Base-by-base conservation (phyloP, 1,140 invertebrate genomes). In the Tetramorium simillimum region DNA sequence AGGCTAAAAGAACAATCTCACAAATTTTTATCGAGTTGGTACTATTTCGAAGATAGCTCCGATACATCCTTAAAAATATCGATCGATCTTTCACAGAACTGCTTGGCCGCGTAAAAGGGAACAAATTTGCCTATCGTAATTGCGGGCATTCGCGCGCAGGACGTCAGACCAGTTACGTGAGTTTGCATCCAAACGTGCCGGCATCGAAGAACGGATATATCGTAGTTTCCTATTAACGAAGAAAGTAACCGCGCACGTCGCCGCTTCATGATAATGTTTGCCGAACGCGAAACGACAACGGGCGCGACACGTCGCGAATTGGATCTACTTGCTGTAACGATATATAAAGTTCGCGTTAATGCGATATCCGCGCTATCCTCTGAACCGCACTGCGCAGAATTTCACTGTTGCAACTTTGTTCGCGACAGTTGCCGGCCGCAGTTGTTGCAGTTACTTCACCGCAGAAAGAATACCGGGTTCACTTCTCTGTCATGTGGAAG, bases 341-440 rank as follows among this genome's bases (percentile, higher is more conserved):
- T 62, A 60, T 6, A 21, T 56, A 84, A 82, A 84, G 24, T 73
- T 60, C 14, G n/a, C 40, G n/a, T 75, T 84, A 84, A 84, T 60
- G 28, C 28, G 10, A 28, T 33, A 33, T 56, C n/a, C 14, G 40
- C 10, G 67, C 24, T 73, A 33, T 58, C 6, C 33, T 24, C n/a
- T 7, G 21, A 69, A 53, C 63, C 37, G 16, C 9, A 40, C 9
- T 70, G n/a, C 33, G 62, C 33, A 28, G 7, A 24, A 65, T 53
- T 18, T 37, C 60, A 21, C 49, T 33, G 24, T 10, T 58, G 53
- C 46, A 84, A 75, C 67, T 84, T 21, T 46, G 40, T 37, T 33
- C 56, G 69, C 58, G 58, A 84, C 69, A 81, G 49, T 75, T 49
- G 28, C 69, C 53, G 51, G 53, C 51, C 80, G 53, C 49, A 70